A percentile compares a stretch with the other conserved stretches of the same genome.
Evolutionary conservation across 2,797 vertebrate genomes (phyloP).

Genomic region (Rachycentron canadum): DNA sequence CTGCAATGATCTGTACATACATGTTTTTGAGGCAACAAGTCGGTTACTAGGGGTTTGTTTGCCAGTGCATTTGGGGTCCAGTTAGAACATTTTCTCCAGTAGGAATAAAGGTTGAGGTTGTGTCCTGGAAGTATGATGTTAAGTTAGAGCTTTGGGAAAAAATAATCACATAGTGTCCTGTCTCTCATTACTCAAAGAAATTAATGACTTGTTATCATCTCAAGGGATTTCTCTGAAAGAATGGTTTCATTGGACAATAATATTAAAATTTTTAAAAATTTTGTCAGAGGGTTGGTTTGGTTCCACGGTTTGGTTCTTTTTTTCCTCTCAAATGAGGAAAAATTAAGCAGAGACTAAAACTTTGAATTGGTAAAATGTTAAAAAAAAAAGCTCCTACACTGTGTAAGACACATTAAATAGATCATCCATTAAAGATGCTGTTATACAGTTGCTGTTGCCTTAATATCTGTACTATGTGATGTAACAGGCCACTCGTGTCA

Average conservation of each 20-base stretch:
- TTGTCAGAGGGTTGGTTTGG: neutral
- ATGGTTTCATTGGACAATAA: neutral
- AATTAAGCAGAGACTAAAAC: neutral
- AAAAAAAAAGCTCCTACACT: no score
- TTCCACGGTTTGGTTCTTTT: neutral
- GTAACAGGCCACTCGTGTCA: no score
- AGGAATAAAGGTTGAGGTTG: constrained; percentile 4
- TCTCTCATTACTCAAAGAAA: constrained; percentile 1
- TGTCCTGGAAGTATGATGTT: constrained; percentile 12
- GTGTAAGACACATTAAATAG: no score
- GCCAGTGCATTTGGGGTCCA: neutral
- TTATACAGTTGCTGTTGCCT: neutral
- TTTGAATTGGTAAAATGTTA: neutral
- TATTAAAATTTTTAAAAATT: neutral
- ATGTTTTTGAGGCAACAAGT: constrained; percentile 9
- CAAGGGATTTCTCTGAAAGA: neutral
- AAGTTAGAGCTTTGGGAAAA: constrained; percentile 11
- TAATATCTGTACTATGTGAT: neutral
- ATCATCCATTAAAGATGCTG: neutral
- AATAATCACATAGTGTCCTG: neutral
- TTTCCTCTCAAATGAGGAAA: neutral
- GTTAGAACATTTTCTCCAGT: neutral
- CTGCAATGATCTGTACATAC: neutral
- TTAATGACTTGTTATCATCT: neutral
- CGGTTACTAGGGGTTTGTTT: constrained; percentile 18